A percentile compares a stretch with the other conserved stretches of the same genome.
Conservation (phyloP, 1,140 invertebrate genomes). For the Drosophila hydei region DNA sequence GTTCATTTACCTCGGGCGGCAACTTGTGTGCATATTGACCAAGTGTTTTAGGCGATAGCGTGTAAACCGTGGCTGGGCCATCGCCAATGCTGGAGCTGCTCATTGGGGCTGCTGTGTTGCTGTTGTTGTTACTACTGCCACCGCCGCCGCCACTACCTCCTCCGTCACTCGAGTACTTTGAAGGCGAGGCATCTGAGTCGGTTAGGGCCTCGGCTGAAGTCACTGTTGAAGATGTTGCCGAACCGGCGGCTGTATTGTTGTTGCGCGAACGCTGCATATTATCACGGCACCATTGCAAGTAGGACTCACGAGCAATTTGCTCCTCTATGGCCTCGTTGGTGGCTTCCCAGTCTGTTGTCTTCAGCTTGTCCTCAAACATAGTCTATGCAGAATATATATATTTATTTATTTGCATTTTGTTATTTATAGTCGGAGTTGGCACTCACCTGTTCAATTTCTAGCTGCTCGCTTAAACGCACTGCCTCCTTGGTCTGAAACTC, state of each 20-base stretch:
- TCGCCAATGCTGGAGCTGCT: constrained; percentile 29
- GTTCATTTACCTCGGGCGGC: constrained; percentile 56
- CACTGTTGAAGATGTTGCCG: constrained; percentile 78
- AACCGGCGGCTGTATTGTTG: constrained; percentile 63
- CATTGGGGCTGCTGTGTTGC: constrained; percentile 38
- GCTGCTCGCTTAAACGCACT: constrained; percentile 91
- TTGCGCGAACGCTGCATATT: constrained; percentile 87
- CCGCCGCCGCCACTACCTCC: constrained; percentile 15
- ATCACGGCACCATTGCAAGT: constrained; percentile 93
- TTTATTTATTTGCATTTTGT: not conserved
- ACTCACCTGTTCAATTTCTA: constrained; percentile 91
- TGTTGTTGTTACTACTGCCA: constrained; percentile 15
- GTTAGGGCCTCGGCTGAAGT: constrained; percentile 76
- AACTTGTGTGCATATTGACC: constrained; percentile 64
- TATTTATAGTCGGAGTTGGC: not conserved
- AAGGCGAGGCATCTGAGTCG: constrained; percentile 75
- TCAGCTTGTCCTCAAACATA: constrained; percentile 96
- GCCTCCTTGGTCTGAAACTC: constrained; percentile 92
- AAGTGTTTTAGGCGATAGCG: constrained; percentile 63
- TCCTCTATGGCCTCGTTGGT: constrained; percentile 96
- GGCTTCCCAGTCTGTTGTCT: constrained; percentile 96
- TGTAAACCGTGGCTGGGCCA: constrained; percentile 32
- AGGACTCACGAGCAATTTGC: constrained; percentile 95
- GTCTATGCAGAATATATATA: constrained; percentile 83
- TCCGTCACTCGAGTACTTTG: constrained; percentile 68